phyloP scores from a whole-genome alignment of 2,888 invertebrate species.

The Herminia tarsipennalis region DNA sequence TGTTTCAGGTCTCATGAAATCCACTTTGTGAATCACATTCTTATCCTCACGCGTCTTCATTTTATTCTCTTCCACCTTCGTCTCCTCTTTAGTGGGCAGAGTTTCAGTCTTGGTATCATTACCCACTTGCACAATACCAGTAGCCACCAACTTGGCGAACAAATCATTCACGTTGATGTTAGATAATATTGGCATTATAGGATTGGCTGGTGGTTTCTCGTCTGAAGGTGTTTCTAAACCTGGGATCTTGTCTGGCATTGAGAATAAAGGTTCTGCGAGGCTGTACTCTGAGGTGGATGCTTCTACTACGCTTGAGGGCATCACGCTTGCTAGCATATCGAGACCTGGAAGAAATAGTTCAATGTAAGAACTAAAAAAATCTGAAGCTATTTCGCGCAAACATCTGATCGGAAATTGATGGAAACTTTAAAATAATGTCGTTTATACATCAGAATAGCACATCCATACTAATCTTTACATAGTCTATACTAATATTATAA shows the following conservation, averaged over 20 bases:
- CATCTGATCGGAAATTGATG: too few relatives aligned
- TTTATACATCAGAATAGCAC: too few relatives aligned
- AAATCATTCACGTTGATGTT: slow-evolving; percentile 92
- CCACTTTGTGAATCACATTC: slow-evolving; percentile 86
- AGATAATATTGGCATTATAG: slow-evolving; percentile 57
- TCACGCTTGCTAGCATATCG: slow-evolving; percentile 88
- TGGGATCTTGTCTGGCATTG: slow-evolving; percentile 65
- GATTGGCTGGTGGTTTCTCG: slow-evolving; percentile 59
- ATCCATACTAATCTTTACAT: too few relatives aligned
- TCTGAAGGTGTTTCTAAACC: slow-evolving; percentile 68
- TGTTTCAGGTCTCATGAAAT: slow-evolving; percentile 89
- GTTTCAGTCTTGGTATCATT: slow-evolving; percentile 51
- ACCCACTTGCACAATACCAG: slow-evolving; percentile 81
- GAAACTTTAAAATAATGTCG: too few relatives aligned
- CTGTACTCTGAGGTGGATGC: slow-evolving; percentile 85
- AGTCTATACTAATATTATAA: background rate
- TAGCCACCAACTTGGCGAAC: slow-evolving; percentile 93
- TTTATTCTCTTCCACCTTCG: slow-evolving; percentile 49
- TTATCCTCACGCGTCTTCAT: slow-evolving; percentile 62
- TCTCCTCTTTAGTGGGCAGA: slow-evolving; percentile 48
- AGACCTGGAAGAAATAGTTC: slow-evolving; percentile 66
- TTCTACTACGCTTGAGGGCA: slow-evolving; percentile 87
- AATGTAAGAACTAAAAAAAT: background rate
- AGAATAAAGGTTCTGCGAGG: slow-evolving; percentile 74
- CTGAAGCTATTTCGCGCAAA: background rate